These are phyloP conservation scores for Drosophila lowei DNA, from an alignment of 1,140 invertebrate genomes.

Conservation along the genomic window DNA sequence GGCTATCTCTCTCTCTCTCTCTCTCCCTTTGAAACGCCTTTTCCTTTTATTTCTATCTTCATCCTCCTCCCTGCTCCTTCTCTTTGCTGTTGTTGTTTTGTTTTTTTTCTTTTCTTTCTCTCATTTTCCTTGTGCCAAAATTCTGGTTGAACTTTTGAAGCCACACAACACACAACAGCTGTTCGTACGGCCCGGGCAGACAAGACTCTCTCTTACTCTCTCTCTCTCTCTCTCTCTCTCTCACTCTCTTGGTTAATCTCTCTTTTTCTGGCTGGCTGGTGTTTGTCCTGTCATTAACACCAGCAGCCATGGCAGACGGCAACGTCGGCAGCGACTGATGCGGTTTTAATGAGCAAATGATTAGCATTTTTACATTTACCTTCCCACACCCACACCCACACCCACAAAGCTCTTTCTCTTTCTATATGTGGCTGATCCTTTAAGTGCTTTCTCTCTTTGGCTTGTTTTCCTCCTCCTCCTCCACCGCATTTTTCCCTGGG, in stretches of 20 bases:
- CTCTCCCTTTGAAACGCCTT: background rate
- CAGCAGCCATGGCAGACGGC: background rate
- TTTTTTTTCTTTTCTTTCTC: constrained; percentile 10
- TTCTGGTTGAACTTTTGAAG: constrained; percentile 55
- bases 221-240: constrained; percentile 12
- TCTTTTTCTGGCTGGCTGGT: constrained; percentile 39
- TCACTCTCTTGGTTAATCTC: background rate
- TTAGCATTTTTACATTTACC: constrained; percentile 66
- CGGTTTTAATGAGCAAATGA: constrained; percentile 79
- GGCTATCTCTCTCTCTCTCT: background rate
- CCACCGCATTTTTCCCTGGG: background rate
- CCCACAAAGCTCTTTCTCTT: background rate
- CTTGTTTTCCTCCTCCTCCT: background rate
- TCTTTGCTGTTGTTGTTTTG: constrained; percentile 10
- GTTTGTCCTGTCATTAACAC: constrained; percentile 67
- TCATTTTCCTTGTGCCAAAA: constrained; percentile 51
- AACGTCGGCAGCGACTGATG: constrained; percentile 48
- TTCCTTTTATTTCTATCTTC: constrained; percentile 3
- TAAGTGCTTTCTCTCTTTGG: no score
- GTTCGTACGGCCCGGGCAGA: constrained; percentile 35
- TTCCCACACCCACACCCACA: background rate
- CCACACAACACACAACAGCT: constrained; percentile 51
- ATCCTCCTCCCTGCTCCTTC: constrained; percentile 1
- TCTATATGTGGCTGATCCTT: background rate
- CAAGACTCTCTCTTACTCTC: constrained; percentile 3